phyloP scores from a whole-genome alignment of 2,113 vertebrate species.

The Delphinapterus leucas region DNA sequence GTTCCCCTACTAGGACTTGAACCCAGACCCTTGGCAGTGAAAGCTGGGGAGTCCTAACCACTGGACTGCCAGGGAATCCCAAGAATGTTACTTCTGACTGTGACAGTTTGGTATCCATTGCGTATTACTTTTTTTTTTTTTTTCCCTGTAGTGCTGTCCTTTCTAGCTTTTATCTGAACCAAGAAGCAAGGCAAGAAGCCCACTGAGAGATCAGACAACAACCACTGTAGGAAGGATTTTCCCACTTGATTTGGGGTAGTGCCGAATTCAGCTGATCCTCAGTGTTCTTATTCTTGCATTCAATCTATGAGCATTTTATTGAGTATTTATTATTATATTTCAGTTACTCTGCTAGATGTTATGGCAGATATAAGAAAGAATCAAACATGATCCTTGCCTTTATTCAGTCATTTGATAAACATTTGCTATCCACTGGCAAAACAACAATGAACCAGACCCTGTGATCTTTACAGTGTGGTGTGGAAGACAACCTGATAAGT shows the following conservation, averaged over 20 bases:
- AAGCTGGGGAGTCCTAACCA: neutral
- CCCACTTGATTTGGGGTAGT: constrained; percentile 42
- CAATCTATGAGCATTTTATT: constrained; percentile 22
- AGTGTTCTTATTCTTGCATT: constrained; percentile 39
- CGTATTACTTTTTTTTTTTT: neutral
- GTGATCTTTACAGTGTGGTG: neutral
- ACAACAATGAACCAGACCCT: neutral
- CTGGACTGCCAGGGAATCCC: neutral
- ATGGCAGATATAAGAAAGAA: constrained; percentile 6
- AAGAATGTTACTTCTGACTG: constrained; percentile 52
- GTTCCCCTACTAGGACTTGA: neutral
- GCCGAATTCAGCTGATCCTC: constrained; percentile 54
- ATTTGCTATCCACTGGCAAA: neutral
- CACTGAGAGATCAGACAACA: constrained; percentile 52
- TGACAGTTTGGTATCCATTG: constrained; percentile 45
- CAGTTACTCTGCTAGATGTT: neutral
- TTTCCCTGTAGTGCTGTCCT: neutral
- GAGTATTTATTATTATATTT: constrained; percentile 48
- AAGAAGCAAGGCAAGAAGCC: constrained; percentile 46
- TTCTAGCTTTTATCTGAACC: constrained; percentile 63
- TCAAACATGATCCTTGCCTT: neutral
- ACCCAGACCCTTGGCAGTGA: neutral
- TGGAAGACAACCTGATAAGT: neutral
- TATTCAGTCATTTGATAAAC: neutral
- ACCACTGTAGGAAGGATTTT: neutral